Conservation (phyloP, 1,140 invertebrate genomes). For the Lutraria rhynchaena region DNA sequence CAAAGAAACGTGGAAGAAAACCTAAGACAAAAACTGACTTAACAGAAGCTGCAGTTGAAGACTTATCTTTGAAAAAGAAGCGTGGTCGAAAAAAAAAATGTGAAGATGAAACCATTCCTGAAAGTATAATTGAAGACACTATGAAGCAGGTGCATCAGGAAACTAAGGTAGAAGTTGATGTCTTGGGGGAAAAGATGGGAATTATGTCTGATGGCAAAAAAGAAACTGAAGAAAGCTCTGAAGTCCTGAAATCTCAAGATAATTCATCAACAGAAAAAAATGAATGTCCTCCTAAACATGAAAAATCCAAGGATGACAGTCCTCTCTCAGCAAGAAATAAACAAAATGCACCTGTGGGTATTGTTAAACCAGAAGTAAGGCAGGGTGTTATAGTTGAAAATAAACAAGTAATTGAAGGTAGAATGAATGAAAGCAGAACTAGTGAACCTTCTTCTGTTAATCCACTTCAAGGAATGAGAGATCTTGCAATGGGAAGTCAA, state of each 20-base stretch:
- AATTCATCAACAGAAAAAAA: not conserved
- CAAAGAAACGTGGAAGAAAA: slow-evolving; percentile 53
- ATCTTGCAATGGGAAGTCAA: slow-evolving; percentile 52
- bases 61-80: slow-evolving; percentile 47
- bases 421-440: slow-evolving; percentile 14
- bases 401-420: slow-evolving; percentile 38
- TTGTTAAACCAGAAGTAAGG: slow-evolving; percentile 56
- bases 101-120: not conserved
- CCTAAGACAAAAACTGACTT: slow-evolving; percentile 27
- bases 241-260: slow-evolving; percentile 2
- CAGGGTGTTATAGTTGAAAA: slow-evolving; percentile 58
- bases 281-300: slow-evolving; percentile 7
- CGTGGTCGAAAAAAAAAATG: slow-evolving; percentile 23
- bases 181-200: not conserved
- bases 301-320: slow-evolving; percentile 46
- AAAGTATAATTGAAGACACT: not conserved
- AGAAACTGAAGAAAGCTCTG: not conserved
- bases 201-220: not conserved
- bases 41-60: slow-evolving; percentile 12
- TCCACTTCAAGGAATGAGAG: slow-evolving; percentile 53
- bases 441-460: slow-evolving; percentile 1
- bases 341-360: slow-evolving; percentile 58
- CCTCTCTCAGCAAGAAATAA: slow-evolving; percentile 53
- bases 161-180: not conserved
- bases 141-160: not conserved